Percentiles rank a stretch among this genome's conserved stretches.
phyloP scores from a whole-genome alignment of 2,888 invertebrate genomes.

The Leptinotarsa peninsularis region DNA sequence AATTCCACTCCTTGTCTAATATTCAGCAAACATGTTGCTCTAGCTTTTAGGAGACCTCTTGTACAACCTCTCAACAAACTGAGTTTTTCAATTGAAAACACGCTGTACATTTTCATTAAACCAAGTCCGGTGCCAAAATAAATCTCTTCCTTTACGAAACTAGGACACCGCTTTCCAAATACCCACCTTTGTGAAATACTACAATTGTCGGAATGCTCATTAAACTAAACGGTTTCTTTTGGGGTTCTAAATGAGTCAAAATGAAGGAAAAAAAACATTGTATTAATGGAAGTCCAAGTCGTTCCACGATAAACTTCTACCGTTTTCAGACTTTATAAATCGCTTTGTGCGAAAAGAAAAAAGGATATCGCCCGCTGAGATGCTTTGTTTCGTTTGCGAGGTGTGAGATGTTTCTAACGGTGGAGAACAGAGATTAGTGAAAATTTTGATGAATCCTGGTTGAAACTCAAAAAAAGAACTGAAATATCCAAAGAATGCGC shows the following conservation, averaged over 20 bases:
- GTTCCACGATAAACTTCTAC: slow-evolving; percentile 38
- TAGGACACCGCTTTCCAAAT: not conserved
- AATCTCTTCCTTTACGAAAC: not conserved
- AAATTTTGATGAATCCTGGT: not conserved
- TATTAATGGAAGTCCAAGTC: slow-evolving; percentile 33
- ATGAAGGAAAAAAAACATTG: slow-evolving; percentile 35
- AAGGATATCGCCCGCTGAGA: slow-evolving; percentile 12
- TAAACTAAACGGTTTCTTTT: slow-evolving; percentile 44
- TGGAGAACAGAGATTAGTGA: not conserved
- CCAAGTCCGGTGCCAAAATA: not conserved
- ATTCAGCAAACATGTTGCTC: too few relatives aligned
- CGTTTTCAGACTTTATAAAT: slow-evolving; percentile 37
- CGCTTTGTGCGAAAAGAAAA: slow-evolving; percentile 26
- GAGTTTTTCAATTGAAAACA: too few relatives aligned
- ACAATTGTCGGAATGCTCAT: slow-evolving; percentile 42
- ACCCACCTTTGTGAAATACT: slow-evolving; percentile 33
- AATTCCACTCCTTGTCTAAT: too few relatives aligned
- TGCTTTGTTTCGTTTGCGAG: slow-evolving; percentile 1
- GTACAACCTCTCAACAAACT: too few relatives aligned
- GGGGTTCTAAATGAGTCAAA: slow-evolving; percentile 40
- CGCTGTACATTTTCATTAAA: slow-evolving; percentile 13
- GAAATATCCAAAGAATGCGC: too few relatives aligned
- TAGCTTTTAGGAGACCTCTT: too few relatives aligned
- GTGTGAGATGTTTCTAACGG: not conserved
- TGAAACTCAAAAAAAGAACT: too few relatives aligned